Evolutionary conservation across 2,888 invertebrate species (phyloP).

Genomic region (Mimachlamys varia): DNA sequence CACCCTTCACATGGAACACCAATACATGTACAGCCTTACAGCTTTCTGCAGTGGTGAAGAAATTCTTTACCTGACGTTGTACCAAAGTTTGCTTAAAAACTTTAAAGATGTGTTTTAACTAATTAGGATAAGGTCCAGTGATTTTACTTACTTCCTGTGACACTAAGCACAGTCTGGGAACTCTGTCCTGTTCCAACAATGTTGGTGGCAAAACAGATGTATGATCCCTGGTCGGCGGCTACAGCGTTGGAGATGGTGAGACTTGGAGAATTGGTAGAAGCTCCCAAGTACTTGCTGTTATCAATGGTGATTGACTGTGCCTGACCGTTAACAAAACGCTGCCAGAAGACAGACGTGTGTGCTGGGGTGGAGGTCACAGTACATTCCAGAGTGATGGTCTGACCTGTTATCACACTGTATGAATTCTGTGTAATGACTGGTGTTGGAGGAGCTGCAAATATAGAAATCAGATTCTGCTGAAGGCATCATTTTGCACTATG

Average conservation of each 20-base stretch:
- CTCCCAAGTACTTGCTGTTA: constrained; percentile 43
- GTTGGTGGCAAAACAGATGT: constrained; percentile 43
- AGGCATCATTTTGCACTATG: no score
- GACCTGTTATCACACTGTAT: constrained; percentile 38
- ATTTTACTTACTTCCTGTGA: constrained; percentile 47
- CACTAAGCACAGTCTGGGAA: constrained; percentile 41
- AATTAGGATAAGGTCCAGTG: not conserved
- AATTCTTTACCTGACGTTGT: no score
- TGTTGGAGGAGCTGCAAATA: constrained; percentile 41
- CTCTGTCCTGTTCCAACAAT: constrained; percentile 41
- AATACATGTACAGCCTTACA: no score
- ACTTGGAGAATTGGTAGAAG: constrained; percentile 36
- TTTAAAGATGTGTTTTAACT: no score
- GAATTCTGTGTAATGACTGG: constrained; percentile 39
- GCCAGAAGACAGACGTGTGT: constrained; percentile 44
- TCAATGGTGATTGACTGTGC: not conserved
- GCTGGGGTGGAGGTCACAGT: constrained; percentile 44
- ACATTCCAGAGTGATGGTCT: constrained; percentile 46
- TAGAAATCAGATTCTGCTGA: not conserved
- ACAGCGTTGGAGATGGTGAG: constrained; percentile 38
- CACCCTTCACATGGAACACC: no score
- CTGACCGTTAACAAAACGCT: constrained; percentile 39
- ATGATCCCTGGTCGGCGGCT: constrained; percentile 40
- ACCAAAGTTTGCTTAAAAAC: no score
- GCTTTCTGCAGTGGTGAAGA: no score